Evolutionary conservation across 2,113 vertebrate species (phyloP).

Genomic region (Passer domesticus): DNA sequence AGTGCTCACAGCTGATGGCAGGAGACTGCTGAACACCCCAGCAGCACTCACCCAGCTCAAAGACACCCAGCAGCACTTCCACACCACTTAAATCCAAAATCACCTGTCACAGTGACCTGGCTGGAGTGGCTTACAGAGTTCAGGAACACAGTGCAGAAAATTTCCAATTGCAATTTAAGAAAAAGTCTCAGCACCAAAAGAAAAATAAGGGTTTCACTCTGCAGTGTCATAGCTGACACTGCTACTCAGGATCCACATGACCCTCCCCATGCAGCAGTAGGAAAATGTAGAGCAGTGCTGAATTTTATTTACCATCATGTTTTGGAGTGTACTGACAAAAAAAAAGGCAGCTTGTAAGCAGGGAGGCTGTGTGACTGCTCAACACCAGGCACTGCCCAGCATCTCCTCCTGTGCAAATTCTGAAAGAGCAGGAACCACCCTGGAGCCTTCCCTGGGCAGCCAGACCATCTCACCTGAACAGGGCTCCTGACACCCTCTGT

Average conservation of each 20-base stretch:
- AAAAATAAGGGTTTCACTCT: background rate
- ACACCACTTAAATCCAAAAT: background rate
- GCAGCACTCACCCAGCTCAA: background rate
- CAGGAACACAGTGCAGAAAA: background rate
- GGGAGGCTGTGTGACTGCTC: background rate
- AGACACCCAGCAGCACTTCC: background rate
- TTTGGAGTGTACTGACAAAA: background rate
- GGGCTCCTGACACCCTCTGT: background rate
- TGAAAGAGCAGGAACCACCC: background rate
- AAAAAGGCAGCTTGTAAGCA: background rate
- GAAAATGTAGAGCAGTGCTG: background rate
- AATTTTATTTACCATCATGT: background rate
- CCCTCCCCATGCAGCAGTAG: background rate
- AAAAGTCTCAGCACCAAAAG: background rate
- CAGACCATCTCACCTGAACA: background rate
- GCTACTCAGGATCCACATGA: rapidly evolving
- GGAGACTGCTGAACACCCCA: background rate
- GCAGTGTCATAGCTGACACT: background rate
- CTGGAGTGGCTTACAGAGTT: background rate
- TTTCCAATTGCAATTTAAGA: background rate
- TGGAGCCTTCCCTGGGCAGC: background rate
- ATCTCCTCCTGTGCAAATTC: rapidly evolving
- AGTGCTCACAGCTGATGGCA: background rate
- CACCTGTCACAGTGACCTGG: background rate
- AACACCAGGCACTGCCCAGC: background rate